Evolutionary conservation across 2,113 vertebrate species (phyloP).

Genomic region (Phalacrocorax aristotelis): DNA sequence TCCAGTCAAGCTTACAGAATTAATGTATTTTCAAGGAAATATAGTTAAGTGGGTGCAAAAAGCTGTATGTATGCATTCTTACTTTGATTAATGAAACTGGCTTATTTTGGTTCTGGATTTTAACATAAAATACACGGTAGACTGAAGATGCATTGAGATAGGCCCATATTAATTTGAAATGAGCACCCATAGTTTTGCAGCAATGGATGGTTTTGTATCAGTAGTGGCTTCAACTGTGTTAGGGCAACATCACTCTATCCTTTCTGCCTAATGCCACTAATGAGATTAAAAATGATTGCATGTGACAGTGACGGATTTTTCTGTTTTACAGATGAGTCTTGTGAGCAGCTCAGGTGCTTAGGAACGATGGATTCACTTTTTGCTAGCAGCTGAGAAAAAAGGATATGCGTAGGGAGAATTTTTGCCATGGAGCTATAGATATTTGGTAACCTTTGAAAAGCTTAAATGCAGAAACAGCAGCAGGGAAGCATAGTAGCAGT

Average conservation of each 20-base stretch:
- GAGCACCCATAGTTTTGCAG: background rate
- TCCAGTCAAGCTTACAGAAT: background rate
- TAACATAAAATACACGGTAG: background rate
- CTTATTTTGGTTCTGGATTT: background rate
- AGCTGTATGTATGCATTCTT: background rate
- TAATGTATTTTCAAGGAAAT: background rate
- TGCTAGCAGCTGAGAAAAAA: background rate
- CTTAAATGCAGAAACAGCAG: background rate
- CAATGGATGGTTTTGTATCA: background rate
- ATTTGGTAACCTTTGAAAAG: background rate
- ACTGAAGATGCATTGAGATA: background rate
- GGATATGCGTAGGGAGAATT: background rate
- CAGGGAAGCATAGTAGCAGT: background rate
- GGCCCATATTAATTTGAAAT: background rate
- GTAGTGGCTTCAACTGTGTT: background rate
- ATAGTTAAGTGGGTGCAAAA: background rate
- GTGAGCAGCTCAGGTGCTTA: background rate
- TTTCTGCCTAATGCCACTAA: background rate
- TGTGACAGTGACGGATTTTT: background rate
- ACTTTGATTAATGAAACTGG: background rate
- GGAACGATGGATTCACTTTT: background rate
- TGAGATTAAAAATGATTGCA: background rate
- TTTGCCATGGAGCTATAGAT: background rate
- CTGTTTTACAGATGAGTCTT: background rate
- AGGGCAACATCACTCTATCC: background rate